These are phyloP conservation scores for Auanema freiburgensis DNA, from an alignment of 2,888 invertebrate genomes.

Conservation along the genomic window DNA sequence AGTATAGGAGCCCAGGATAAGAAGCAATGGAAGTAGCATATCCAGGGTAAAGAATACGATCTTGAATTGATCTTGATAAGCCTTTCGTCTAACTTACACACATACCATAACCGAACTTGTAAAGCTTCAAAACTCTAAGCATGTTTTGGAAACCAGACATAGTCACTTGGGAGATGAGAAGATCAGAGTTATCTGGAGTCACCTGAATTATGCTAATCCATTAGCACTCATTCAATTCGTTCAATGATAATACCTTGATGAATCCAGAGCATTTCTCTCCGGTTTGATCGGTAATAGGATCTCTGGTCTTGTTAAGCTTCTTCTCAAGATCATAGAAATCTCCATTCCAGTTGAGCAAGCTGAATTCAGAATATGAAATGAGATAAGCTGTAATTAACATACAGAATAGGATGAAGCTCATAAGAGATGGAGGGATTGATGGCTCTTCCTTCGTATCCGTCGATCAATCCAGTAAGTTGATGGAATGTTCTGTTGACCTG, in stretches of 20 bases:
- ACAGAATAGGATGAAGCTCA: constrained; percentile 55
- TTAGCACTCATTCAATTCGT: not conserved
- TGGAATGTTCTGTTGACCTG: constrained; percentile 54
- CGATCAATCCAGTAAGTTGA: constrained; percentile 54
- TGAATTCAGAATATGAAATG: constrained; percentile 13
- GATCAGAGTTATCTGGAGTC: constrained; percentile 59
- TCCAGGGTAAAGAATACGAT: constrained; percentile 65
- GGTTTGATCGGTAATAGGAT: constrained; percentile 44
- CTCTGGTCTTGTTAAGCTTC: constrained; percentile 63
- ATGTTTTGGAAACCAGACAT: constrained; percentile 63
- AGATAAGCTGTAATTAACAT: not conserved
- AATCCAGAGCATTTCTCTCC: constrained; percentile 60
- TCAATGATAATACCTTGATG: constrained; percentile 42
- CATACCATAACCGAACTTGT: constrained; percentile 73
- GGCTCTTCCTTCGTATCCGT: constrained; percentile 44
- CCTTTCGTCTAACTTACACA: not conserved
- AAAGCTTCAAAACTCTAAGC: constrained; percentile 59
- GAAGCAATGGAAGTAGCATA: constrained; percentile 59
- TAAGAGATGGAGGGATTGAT: constrained; percentile 44
- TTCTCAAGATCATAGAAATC: constrained; percentile 62
- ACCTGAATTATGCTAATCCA: constrained; percentile 9
- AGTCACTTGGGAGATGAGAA: constrained; percentile 62
- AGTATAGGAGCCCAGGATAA: constrained; percentile 64
- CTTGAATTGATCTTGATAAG: constrained; percentile 21
- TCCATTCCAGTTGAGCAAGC: constrained; percentile 56